Evolutionary conservation across 2,888 invertebrate genomes (phyloP).

Genomic region (Gastrophysa polygoni): DNA sequence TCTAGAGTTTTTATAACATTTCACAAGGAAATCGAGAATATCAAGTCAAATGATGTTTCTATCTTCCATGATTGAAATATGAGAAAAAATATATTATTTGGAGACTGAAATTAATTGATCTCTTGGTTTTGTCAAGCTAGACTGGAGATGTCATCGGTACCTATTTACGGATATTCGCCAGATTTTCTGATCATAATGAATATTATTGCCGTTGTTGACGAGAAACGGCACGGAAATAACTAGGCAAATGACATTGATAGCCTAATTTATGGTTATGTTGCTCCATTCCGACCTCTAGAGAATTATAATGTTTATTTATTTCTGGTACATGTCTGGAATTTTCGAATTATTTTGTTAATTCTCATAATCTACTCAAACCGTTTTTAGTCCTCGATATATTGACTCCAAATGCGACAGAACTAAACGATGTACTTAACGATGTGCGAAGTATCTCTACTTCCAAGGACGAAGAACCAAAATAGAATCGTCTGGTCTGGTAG

Average conservation of each 20-base stretch:
- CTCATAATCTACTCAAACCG: background rate
- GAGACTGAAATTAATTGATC: background rate
- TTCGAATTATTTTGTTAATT: too few relatives aligned
- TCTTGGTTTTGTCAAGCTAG: background rate
- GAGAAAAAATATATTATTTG: too few relatives aligned
- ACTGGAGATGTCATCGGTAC: background rate
- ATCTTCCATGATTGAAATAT: too few relatives aligned
- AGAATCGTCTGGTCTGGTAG: slow-evolving; percentile 10
- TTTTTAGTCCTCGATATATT: background rate
- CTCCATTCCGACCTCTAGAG: background rate
- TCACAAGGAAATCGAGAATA: too few relatives aligned
- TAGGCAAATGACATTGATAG: background rate
- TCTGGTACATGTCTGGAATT: background rate
- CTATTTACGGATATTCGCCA: background rate
- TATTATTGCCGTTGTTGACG: background rate
- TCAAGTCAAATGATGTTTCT: too few relatives aligned
- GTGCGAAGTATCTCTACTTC: slow-evolving; percentile 6
- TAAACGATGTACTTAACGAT: background rate
- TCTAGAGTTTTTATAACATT: too few relatives aligned
- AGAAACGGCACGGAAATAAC: background rate
- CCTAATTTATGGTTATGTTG: background rate
- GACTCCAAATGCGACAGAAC: background rate
- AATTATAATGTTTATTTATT: background rate
- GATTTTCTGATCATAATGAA: background rate
- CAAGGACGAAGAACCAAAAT: slow-evolving; percentile 13